phyloP scores from a whole-genome alignment of 1,140 invertebrate species.

The Zophobas morio region DNA sequence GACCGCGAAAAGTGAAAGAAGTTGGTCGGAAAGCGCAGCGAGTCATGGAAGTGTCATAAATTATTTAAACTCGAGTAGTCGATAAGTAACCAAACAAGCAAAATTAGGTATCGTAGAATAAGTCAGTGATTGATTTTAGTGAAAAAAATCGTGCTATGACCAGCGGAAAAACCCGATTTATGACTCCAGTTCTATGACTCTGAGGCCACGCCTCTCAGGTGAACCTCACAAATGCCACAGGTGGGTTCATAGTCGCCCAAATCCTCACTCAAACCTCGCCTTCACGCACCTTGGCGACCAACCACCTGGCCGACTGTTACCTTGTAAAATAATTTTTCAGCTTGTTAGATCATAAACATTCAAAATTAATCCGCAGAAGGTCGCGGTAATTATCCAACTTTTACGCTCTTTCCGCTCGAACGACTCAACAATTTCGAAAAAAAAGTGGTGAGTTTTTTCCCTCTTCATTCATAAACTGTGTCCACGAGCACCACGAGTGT shows the following conservation, averaged over 20 bases:
- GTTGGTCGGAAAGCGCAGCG: neutral
- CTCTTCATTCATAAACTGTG: slow-evolving; percentile 1
- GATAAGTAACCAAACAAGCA: too few relatives aligned
- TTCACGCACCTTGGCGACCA: neutral
- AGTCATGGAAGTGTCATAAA: slow-evolving; percentile 12
- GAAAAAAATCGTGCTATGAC: too few relatives aligned
- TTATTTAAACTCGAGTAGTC: too few relatives aligned
- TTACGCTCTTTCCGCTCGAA: slow-evolving; percentile 3
- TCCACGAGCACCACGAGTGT: too few relatives aligned
- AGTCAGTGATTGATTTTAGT: too few relatives aligned
- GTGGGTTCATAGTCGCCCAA: slow-evolving; percentile 8
- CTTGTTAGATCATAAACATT: slow-evolving; percentile 35
- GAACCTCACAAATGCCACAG: slow-evolving; percentile 17
- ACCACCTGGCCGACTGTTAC: slow-evolving; percentile 18
- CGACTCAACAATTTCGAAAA: too few relatives aligned
- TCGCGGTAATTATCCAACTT: slow-evolving; percentile 11
- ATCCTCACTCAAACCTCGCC: neutral
- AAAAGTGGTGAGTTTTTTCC: slow-evolving; percentile 26
- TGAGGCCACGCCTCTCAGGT: neutral
- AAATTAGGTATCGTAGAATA: neutral
- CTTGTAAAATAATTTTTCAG: slow-evolving; percentile 35
- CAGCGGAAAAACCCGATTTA: neutral
- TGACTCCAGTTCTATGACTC: slow-evolving; percentile 16
- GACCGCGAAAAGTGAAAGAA: slow-evolving; percentile 23
- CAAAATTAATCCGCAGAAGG: slow-evolving; percentile 34